Percentiles rank a stretch among this genome's conserved stretches.
phyloP scores from a whole-genome alignment of 53 echinoderm and acorn worm genomes.

The Pentamera pediparva region DNA sequence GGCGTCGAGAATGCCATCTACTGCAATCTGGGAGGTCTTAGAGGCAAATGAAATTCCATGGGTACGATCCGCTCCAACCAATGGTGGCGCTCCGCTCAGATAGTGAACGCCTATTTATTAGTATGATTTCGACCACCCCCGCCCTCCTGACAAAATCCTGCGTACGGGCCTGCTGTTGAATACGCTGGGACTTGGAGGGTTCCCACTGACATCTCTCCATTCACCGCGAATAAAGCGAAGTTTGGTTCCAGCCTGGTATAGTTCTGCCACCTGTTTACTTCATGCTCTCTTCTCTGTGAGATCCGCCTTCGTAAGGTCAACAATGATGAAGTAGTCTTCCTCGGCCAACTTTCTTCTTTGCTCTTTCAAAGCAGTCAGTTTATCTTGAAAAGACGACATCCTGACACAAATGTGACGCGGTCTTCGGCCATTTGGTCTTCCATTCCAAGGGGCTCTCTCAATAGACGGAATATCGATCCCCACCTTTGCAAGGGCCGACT shows the following conservation, averaged over 20 bases:
- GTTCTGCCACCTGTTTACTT: too few species aligned
- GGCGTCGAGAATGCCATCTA: too few species aligned
- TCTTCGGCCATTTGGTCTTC: background rate
- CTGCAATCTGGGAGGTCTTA: too few species aligned
- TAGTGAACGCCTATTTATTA: too few species aligned
- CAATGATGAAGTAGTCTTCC: background rate
- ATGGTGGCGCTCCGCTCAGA: too few species aligned
- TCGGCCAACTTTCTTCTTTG: background rate
- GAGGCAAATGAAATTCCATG: too few species aligned
- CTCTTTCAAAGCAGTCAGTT: background rate
- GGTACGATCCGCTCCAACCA: too few species aligned
- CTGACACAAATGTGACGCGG: constrained; percentile 3
- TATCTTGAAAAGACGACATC: background rate
- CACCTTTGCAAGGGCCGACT: background rate
- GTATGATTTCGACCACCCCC: too few species aligned
- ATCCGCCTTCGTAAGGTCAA: constrained; percentile 11
- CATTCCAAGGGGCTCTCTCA: constrained; percentile 11
- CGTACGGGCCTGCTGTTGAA: too few species aligned
- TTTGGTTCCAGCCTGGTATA: too few species aligned
- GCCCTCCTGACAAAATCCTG: too few species aligned
- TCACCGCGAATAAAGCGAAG: background rate
- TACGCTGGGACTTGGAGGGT: too few species aligned
- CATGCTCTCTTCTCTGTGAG: background rate
- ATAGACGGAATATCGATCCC: background rate
- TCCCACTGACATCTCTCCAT: background rate